Evolutionary conservation across 2,797 vertebrate species (phyloP).

Genomic region (Coranthus polyacanthus): DNA sequence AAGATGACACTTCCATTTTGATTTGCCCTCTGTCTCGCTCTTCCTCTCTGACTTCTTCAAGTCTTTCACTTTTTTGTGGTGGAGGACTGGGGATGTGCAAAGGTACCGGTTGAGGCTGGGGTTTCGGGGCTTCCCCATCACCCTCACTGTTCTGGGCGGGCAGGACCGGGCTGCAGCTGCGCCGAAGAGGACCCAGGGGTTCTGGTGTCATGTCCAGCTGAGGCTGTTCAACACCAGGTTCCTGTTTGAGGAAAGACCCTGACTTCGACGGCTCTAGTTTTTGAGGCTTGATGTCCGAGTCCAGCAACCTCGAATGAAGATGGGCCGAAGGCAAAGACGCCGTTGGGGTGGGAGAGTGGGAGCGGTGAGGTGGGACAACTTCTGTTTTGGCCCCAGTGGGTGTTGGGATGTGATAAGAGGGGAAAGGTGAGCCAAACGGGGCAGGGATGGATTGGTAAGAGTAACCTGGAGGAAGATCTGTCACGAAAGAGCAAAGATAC

Average conservation of each 20-base stretch:
- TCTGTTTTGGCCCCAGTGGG: constrained; percentile 84
- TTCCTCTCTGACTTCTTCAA: constrained; percentile 53
- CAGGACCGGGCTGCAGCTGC: constrained; percentile 50
- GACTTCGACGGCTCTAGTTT: constrained; percentile 81
- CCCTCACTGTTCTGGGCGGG: constrained; percentile 63
- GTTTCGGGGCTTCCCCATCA: constrained; percentile 25
- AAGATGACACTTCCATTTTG: constrained; percentile 72
- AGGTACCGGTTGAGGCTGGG: constrained; percentile 42
- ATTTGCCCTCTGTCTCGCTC: constrained; percentile 75
- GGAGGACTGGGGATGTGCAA: constrained; percentile 48
- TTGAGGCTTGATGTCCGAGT: constrained; percentile 87
- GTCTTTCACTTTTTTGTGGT: constrained; percentile 26
- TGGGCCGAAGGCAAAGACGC: constrained; percentile 82
- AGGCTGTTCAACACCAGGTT: constrained; percentile 83
- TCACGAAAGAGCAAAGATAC: constrained; percentile 28
- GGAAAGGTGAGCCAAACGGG: constrained; percentile 89
- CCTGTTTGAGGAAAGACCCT: constrained; percentile 85
- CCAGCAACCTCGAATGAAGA: constrained; percentile 83
- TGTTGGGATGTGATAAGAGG: constrained; percentile 89
- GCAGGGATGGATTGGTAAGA: constrained; percentile 91
- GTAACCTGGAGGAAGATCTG: constrained; percentile 92
- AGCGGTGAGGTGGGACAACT: constrained; percentile 80
- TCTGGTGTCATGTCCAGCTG: constrained; percentile 69
- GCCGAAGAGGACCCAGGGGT: constrained; percentile 72
- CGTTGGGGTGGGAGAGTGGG: constrained; percentile 84